These are phyloP conservation scores for Dicycla oo DNA, from an alignment of 2,888 invertebrate species.

Conservation along the genomic window DNA sequence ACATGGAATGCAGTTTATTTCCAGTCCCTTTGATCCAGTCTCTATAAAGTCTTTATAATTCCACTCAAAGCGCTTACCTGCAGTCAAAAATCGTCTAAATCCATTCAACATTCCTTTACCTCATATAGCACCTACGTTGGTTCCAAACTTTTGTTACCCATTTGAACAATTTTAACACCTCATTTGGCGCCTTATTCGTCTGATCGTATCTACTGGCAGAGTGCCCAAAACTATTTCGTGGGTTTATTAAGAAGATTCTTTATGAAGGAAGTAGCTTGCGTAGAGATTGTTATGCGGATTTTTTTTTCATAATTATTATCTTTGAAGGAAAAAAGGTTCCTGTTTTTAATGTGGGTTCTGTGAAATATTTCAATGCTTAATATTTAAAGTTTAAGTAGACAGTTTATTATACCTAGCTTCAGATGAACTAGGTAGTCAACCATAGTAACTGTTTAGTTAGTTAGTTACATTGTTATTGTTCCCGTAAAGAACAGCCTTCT, in stretches of 20 bases:
- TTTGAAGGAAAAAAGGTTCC: background rate
- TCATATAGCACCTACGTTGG: constrained; percentile 39
- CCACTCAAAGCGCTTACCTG: background rate
- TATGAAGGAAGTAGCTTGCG: constrained; percentile 8
- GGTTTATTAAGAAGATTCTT: constrained; percentile 41
- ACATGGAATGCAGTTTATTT: background rate
- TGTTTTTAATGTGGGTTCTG: background rate
- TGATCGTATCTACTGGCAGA: constrained; percentile 49
- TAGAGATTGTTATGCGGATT: background rate
- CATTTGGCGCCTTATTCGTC: constrained; percentile 54
- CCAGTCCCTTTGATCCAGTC: too few species aligned
- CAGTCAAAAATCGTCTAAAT: constrained; percentile 11
- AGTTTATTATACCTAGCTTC: background rate
- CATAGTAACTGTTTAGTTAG: background rate
- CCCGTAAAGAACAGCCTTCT: background rate
- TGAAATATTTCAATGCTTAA: too few species aligned
- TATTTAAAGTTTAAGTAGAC: background rate
- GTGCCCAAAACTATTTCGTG: constrained; percentile 53
- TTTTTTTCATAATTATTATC: background rate
- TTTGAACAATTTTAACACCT: constrained; percentile 64
- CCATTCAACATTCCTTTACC: constrained; percentile 1
- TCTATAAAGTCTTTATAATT: background rate
- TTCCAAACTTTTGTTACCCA: constrained; percentile 57
- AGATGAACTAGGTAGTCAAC: background rate
- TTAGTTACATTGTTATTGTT: background rate